Percentiles rank a stretch among this genome's conserved stretches.
Conservation (phyloP, 2,797 vertebrate species). For the Oryzias dopingdopingensis region DNA sequence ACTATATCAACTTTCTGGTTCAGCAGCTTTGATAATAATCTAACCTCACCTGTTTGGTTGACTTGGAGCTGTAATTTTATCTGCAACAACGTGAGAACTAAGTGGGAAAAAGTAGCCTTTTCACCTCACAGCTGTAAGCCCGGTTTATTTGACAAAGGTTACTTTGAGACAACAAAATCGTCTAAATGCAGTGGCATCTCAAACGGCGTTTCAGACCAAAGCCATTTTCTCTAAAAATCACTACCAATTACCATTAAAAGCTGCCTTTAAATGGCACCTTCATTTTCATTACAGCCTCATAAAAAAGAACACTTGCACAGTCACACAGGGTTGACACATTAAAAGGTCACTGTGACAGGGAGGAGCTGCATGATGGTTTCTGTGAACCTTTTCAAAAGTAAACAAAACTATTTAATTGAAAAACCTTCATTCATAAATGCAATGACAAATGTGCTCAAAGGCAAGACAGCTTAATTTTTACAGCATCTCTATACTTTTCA, state of each 20-base stretch:
- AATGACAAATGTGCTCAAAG: too few relatives aligned
- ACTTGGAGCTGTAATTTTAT: slow-evolving; percentile 57
- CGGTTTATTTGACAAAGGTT: slow-evolving; percentile 43
- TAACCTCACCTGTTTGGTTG: slow-evolving; percentile 77
- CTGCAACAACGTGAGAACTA: slow-evolving; percentile 28
- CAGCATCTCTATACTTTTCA: too few relatives aligned
- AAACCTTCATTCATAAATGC: too few relatives aligned
- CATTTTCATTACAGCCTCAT: slow-evolving; percentile 54
- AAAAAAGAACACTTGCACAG: slow-evolving; percentile 45
- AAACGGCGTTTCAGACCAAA: slow-evolving; percentile 35
- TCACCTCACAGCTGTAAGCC: slow-evolving; percentile 28
- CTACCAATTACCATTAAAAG: slow-evolving; percentile 63
- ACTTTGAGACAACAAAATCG: slow-evolving; percentile 38
- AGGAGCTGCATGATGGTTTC: slow-evolving; percentile 35
- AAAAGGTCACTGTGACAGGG: slow-evolving; percentile 63
- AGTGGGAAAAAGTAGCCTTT: slow-evolving; percentile 26
- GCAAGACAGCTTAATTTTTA: too few relatives aligned
- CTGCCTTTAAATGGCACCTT: slow-evolving; percentile 50
- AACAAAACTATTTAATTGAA: background rate
- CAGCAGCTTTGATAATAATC: slow-evolving; percentile 82
- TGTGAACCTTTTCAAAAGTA: slow-evolving; percentile 48
- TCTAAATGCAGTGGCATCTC: slow-evolving; percentile 30
- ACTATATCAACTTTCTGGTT: slow-evolving; percentile 75
- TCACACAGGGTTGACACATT: slow-evolving; percentile 39
- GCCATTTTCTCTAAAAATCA: slow-evolving; percentile 43